Conservation (phyloP, 2,797 vertebrate genomes). For the Eulemur rubriventer region DNA sequence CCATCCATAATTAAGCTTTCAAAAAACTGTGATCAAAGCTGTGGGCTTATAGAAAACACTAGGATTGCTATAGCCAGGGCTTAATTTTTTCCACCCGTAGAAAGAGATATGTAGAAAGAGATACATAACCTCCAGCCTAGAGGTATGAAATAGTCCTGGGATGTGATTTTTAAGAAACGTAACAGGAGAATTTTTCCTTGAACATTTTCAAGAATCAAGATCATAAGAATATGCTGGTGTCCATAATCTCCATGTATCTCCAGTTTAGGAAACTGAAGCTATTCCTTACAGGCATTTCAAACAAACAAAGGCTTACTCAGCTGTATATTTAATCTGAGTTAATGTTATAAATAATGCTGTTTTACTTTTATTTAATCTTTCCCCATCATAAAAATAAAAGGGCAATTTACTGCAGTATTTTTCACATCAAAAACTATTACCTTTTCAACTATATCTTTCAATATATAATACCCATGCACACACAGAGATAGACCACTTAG, state of each 20-base stretch:
- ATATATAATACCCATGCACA: not conserved
- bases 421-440: conserved; percentile 28
- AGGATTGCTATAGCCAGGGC: conserved; percentile 33
- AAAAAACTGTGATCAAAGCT: not conserved
- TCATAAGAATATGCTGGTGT: conserved; percentile 49
- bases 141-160: not conserved
- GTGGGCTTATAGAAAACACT: conserved; percentile 45
- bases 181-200: not conserved
- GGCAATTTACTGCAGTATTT: not conserved
- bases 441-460: not conserved
- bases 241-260: conserved; percentile 52
- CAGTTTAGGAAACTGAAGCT: conserved; percentile 53
- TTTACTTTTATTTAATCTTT: conserved; percentile 57
- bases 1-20: conserved; percentile 77
- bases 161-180: not conserved
- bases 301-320: not conserved
- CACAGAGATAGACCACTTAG: not conserved
- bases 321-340: conserved; percentile 44
- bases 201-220: conserved; percentile 49
- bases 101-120: not conserved
- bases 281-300: not conserved
- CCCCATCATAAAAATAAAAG: conserved; percentile 48
- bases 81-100: not conserved
- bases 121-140: not conserved
- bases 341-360: conserved; percentile 59